A percentile compares a stretch with the other conserved stretches of the same genome.
Evolutionary conservation across 2,797 vertebrate species (phyloP).

Genomic region (Catamblyrhynchus diadema): DNA sequence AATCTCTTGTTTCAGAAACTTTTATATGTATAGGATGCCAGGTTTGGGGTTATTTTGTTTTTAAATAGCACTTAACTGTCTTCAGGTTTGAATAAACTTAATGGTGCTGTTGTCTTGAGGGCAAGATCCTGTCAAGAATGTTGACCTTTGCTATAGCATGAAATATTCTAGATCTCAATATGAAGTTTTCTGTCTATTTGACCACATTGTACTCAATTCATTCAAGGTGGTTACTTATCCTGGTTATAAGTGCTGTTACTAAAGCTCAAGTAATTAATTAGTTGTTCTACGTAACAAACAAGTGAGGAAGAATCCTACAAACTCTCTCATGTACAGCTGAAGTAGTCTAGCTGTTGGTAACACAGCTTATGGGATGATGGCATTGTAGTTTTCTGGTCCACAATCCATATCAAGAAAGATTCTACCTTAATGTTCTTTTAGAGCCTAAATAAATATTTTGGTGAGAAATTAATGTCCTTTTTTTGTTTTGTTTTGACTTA

Average conservation of each 20-base stretch:
- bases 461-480: neutral
- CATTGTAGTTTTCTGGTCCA: neutral
- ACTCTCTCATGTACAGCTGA: neutral
- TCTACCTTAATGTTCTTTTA: neutral
- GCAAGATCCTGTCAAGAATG: neutral
- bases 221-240: neutral
- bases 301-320: neutral
- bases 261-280: neutral
- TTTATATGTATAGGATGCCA: neutral
- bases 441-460: neutral
- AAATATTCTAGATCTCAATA: neutral
- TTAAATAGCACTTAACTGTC: neutral
- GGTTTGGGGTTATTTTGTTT: rapidly evolving
- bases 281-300: neutral
- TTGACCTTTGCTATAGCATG: neutral
- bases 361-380: neutral
- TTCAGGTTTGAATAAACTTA: neutral
- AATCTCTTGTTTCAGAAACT: neutral
- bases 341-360: neutral
- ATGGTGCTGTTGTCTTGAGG: neutral
- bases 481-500: neutral
- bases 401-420: neutral
- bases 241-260: neutral
- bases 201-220: neutral
- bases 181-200: neutral